A percentile compares a stretch with the other conserved stretches of the same genome.
phyloP scores from a whole-genome alignment of 2,113 vertebrate species.

The Gymnorhina tibicen region DNA sequence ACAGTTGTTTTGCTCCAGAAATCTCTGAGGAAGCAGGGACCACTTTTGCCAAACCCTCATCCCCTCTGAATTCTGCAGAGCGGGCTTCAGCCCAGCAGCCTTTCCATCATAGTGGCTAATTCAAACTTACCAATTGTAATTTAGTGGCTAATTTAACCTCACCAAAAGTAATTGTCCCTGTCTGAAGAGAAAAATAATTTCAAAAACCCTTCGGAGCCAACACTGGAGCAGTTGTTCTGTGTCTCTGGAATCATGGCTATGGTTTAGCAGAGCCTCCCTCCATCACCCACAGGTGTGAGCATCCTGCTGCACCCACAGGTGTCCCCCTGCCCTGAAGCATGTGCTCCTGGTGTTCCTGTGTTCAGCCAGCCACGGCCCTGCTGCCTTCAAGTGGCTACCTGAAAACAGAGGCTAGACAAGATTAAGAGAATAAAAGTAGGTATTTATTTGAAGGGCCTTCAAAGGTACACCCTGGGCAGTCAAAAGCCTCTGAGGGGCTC shows the following conservation, averaged over 20 bases:
- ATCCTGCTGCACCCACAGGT: fast-evolving
- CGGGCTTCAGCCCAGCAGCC: background rate
- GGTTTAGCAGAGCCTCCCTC: background rate
- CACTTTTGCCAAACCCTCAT: background rate
- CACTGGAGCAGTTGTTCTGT: background rate
- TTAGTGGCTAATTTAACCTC: background rate
- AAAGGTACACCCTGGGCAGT: too few species aligned
- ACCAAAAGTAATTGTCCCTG: background rate
- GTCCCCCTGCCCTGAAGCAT: background rate
- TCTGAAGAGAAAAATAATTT: background rate
- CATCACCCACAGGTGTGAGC: background rate
- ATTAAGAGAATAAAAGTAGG: too few species aligned
- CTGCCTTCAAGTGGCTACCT: too few species aligned
- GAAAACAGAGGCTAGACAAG: too few species aligned
- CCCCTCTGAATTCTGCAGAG: background rate
- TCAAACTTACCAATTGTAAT: background rate
- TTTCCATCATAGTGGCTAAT: background rate
- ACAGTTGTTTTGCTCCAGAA: background rate
- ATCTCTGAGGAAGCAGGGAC: background rate
- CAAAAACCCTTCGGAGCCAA: background rate
- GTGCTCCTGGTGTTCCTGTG: background rate
- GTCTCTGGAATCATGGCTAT: background rate
- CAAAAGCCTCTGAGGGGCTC: too few species aligned
- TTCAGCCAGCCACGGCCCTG: background rate
- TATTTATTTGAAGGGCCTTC: too few species aligned